Evolutionary conservation across 2,113 vertebrate species (phyloP), one percentile per base, ranked within the genome.

Genomic region (Mirza zaza): DNA sequence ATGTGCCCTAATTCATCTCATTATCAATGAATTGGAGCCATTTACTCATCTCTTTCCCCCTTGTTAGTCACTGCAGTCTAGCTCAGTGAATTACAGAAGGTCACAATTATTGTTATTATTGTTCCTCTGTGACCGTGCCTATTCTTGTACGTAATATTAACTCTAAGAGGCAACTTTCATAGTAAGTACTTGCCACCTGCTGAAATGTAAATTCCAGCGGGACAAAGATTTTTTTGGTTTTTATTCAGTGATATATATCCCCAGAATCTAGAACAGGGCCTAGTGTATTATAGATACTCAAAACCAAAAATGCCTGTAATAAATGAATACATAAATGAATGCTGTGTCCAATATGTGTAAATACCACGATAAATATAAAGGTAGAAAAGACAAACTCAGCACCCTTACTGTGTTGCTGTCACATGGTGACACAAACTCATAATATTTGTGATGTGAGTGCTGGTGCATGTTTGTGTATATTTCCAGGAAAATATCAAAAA

Each of bases 61-160:
- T 39, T 71, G 4, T 71, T 87, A 90, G 68, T 39, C 77, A 92
- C 32, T 34, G 8, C 8, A 20, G 36, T 39, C 52, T 50, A 52
- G 4, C 68, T 90, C 36, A 23, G 23, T 52, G 39, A 84, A 87
- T 87, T 91, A 29, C 14, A 77, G n/a, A 59, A 81, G 14, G 45
- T 71, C 73, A 70, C 39, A 84, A 68, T 82, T 15, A 39, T 73
- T 90, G 61, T 76, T 96, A 68, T 82, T 20, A 39, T 73, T 88
- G 61, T 76, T 95, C 25, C 27, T 63, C 48, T 85, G 32, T 92
- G 52, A 94, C 20, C 65, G 57, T 92, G 42, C 55, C 70, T 96
- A 18, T 84, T 82, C 42, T 81, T 57, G 21, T 7, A n/a, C 50
- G 70, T 68, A 73, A 42, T 55, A 50, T 79, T n/a, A 84, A 94